These are phyloP conservation scores for Mormyrus hasselquistii DNA, from an alignment of 2,797 vertebrate genomes.

Conservation along the genomic window DNA sequence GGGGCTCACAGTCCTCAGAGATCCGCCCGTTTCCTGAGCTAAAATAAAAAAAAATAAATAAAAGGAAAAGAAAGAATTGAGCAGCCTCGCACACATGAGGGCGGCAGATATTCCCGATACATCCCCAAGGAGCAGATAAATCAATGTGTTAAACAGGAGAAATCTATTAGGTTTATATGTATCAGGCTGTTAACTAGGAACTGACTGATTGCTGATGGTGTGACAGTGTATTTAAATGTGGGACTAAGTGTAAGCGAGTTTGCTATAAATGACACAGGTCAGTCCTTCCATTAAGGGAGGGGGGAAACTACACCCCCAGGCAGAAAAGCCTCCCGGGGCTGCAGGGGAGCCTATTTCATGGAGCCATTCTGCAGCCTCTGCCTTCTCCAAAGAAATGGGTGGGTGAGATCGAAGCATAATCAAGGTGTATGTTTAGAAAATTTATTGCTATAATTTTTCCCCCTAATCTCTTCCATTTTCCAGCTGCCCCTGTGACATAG, in stretches of 20 bases:
- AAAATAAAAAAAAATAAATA: background rate
- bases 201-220: constrained; percentile 99
- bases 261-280: constrained; percentile 99
- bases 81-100: constrained; percentile 84
- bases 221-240: constrained; percentile 99
- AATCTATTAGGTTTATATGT: constrained; percentile 99
- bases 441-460: constrained; percentile 99
- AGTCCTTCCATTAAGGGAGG: constrained; percentile 94
- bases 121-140: constrained; percentile 99
- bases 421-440: constrained; percentile 99
- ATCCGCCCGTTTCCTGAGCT: constrained; percentile 67
- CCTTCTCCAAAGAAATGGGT: constrained; percentile 38
- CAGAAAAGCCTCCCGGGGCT: constrained; percentile 89
- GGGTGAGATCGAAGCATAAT: constrained; percentile 99
- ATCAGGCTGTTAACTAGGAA: constrained; percentile 99
- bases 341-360: constrained; percentile 98
- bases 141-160: constrained; percentile 99
- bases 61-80: constrained; percentile 44
- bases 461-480: constrained; percentile 99
- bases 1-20: constrained; percentile 46
- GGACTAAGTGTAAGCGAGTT: constrained; percentile 99
- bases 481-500: constrained; percentile 85
- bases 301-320: constrained; percentile 96
- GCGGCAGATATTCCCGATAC: constrained; percentile 99
- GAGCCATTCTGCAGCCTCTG: constrained; percentile 99